Conservation (phyloP, 2,797 vertebrate genomes). For the Buphagus erythrorhynchus region DNA sequence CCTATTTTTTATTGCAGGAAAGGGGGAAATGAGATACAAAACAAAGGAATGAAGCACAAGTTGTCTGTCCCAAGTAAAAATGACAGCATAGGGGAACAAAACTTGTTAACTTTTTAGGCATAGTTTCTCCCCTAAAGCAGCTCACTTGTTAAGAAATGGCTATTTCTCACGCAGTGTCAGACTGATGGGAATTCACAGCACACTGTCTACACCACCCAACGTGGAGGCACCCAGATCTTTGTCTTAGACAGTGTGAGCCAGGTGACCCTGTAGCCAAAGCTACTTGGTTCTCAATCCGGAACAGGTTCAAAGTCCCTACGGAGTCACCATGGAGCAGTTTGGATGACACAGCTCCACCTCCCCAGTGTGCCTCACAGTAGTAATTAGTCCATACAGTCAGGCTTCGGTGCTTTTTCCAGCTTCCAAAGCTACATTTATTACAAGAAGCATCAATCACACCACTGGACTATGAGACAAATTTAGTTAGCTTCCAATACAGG, state of each 20-base stretch:
- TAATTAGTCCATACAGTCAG: neutral
- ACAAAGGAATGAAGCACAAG: neutral
- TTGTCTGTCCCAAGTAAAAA: neutral
- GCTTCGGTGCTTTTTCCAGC: neutral
- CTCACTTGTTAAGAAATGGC: neutral
- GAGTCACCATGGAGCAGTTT: neutral
- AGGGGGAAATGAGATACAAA: neutral
- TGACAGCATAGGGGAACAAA: neutral
- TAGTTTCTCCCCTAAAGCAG: neutral
- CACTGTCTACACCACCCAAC: accelerated
- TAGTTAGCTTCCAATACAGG: neutral
- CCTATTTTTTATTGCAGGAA: neutral
- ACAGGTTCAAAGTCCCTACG: neutral
- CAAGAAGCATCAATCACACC: neutral
- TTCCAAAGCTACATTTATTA: neutral
- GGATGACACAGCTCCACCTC: neutral
- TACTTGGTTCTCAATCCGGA: neutral
- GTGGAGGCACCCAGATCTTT: neutral
- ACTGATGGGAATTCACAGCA: neutral
- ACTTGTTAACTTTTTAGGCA: neutral
- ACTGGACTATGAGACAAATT: neutral
- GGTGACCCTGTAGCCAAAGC: neutral
- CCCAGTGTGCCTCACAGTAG: accelerated
- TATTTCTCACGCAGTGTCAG: neutral
- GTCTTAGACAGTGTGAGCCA: neutral